Evolutionary conservation across 2,888 invertebrate genomes (phyloP), one percentile per base, ranked within the genome.

Genomic region (Heliconius erato): DNA sequence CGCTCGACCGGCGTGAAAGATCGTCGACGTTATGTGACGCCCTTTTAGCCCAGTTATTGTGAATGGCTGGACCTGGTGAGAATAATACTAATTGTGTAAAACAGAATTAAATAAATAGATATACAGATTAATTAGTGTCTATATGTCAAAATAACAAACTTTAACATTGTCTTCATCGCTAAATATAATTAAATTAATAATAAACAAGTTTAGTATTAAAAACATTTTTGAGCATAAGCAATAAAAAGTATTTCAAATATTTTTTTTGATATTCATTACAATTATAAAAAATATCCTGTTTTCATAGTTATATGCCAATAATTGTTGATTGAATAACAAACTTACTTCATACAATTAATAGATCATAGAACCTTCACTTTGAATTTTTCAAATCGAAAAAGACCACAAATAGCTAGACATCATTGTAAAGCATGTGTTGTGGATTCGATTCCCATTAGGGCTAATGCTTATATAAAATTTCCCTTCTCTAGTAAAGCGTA

Each of bases 1-100:
- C 0, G 91, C 91, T 32, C 94, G 89, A 81, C 90, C 91, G 7
- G 94, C 88, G 86, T 95, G 96, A 91, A 93, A 95, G 89, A 95
- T 94, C 3, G 94, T 92, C 9, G 94, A 93, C 4, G 95, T 93
- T 79, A 95, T 92, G 85, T 94, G 95, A 1, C 95, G 93, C 3
- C 92, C 91, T 81, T 94, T 95, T 4, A 94, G 84, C 11, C 92
- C 91, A 2, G 92, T 87, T 87, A 95, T 90, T 19, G 95, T 93
- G 86, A 93, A 94, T 3, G 95, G 90, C 82, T 94, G 94, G n/a
- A 95, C 89, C 95, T 95, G 92, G 14, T 90, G 90, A 65, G 28
- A 44, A 71, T 54, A 72, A 49, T 40, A 12, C 9, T 76, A 63
- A 23, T 35, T 35, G 63, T 79, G 26, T 40, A 32, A 71, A 28